A percentile compares a stretch with the other conserved stretches of the same genome.
phyloP scores from a whole-genome alignment of 2,888 invertebrate genomes.

The Thera obeliscata region DNA sequence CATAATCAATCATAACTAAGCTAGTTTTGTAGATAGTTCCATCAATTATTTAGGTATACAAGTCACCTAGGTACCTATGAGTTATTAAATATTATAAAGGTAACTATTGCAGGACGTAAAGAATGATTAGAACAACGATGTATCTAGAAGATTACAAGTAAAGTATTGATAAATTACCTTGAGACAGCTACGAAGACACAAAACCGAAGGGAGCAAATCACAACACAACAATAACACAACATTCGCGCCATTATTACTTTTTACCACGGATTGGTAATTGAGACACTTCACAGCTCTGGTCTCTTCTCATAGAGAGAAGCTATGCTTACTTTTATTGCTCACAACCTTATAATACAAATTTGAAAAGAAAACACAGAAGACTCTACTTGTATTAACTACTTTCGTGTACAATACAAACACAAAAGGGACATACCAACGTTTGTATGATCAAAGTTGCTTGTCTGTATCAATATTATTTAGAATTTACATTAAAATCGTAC shows the following conservation, averaged over 20 bases:
- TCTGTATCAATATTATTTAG: not conserved
- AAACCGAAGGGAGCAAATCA: constrained; percentile 16
- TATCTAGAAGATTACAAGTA: too few species aligned
- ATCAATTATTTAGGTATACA: too few species aligned
- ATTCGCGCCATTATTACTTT: constrained; percentile 20
- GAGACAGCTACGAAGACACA: constrained; percentile 13
- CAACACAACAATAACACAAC: constrained; percentile 16
- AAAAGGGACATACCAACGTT: not conserved
- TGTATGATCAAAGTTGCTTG: not conserved
- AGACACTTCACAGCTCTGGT: constrained; percentile 5
- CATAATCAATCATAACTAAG: too few species aligned
- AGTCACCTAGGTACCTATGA: too few species aligned
- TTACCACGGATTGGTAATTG: not conserved
- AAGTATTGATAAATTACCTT: constrained; percentile 2
- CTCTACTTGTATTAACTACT: not conserved
- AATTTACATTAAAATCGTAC: not conserved
- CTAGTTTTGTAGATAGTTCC: too few species aligned
- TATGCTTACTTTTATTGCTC: not conserved
- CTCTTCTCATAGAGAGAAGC: not conserved
- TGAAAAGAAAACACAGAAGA: constrained; percentile 10
- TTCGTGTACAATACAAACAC: not conserved
- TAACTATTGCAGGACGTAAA: not conserved
- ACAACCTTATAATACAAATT: not conserved
- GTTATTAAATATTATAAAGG: not conserved
- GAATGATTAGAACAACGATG: not conserved